Evolutionary conservation across 2,888 invertebrate species (phyloP).

Genomic region (Zygothrica quintamaculata): DNA sequence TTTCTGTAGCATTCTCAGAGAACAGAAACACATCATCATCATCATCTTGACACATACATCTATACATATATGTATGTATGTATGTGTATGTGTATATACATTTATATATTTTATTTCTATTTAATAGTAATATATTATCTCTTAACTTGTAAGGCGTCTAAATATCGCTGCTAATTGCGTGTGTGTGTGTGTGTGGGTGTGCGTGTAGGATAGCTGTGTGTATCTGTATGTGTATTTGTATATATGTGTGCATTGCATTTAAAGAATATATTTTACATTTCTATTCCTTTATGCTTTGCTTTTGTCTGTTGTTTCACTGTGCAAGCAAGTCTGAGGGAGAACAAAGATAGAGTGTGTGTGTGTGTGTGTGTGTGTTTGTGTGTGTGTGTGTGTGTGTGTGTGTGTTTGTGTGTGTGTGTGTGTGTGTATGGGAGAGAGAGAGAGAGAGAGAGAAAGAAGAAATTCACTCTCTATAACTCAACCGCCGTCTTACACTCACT

Average conservation of each 20-base stretch:
- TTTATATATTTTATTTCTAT: constrained; percentile 16
- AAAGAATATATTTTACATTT: constrained; percentile 41
- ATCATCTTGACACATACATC: constrained; percentile 39
- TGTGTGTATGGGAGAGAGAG: too few relatives aligned
- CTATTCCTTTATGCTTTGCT: constrained; percentile 9
- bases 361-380: too few relatives aligned
- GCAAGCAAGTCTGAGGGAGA: constrained; percentile 1
- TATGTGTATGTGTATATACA: constrained; percentile 10
- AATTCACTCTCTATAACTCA: too few relatives aligned
- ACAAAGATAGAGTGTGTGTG: too few relatives aligned
- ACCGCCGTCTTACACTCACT: too few relatives aligned
- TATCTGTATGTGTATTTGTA: constrained; percentile 21
- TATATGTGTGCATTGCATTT: constrained; percentile 59
- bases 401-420: too few relatives aligned
- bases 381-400: too few relatives aligned
- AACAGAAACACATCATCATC: too few relatives aligned
- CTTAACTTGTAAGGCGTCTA: constrained; percentile 67
- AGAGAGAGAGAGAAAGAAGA: background rate
- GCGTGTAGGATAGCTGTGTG: too few relatives aligned
- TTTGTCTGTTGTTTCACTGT: constrained; percentile 11
- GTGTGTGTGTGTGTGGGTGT: constrained; percentile 25
- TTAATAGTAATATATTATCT: constrained; percentile 45
- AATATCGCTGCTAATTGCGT: constrained; percentile 74
- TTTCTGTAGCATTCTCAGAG: too few relatives aligned
- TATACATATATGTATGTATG: constrained; percentile 8